These are phyloP conservation scores for Sylvia atricapilla DNA, from an alignment of 2,113 vertebrate genomes.

Conservation along the genomic window DNA sequence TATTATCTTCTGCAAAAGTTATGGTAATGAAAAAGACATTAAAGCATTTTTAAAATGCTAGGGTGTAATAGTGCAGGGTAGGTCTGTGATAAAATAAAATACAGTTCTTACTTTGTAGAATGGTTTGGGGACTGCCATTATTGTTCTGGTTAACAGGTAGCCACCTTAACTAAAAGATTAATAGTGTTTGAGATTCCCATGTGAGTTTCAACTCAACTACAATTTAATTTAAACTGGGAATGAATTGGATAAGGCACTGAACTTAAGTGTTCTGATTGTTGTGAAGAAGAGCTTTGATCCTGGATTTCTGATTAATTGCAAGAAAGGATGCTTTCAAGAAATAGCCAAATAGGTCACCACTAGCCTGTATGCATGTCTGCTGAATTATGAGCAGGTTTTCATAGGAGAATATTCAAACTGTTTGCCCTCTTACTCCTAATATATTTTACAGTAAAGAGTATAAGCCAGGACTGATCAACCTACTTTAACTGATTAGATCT, in stretches of 20 bases:
- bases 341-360: neutral
- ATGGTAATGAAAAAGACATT: neutral
- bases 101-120: neutral
- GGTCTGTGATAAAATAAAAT: neutral
- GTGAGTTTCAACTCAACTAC: neutral
- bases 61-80: neutral
- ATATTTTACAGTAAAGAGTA: neutral
- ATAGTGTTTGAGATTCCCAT: neutral
- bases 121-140: neutral
- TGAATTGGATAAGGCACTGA: neutral
- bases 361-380: neutral
- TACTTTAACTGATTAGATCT: neutral
- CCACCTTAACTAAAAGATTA: slow-evolving; percentile 20
- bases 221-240: slow-evolving; percentile 29
- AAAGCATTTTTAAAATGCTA: neutral
- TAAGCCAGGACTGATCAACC: neutral
- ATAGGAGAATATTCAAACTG: neutral
- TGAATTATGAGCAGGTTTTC: neutral
- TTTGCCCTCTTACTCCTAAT: neutral
- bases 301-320: neutral
- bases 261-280: neutral
- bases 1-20: neutral
- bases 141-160: neutral
- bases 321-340: neutral
- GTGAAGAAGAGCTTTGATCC: neutral